Conservation (phyloP, 2,797 vertebrate genomes). For the Chloroceryle inda region DNA sequence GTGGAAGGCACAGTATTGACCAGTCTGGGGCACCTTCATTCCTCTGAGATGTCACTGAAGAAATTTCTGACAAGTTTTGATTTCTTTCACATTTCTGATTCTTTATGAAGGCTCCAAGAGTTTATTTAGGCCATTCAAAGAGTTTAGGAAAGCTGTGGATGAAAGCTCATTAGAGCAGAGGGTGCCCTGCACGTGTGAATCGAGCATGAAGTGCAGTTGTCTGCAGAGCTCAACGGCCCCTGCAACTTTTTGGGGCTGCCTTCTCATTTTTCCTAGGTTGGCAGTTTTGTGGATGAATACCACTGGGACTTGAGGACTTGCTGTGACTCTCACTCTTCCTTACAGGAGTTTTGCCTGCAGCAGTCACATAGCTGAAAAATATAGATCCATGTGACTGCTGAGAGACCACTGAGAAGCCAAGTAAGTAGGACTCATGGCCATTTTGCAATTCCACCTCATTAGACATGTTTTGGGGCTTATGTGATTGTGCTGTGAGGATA, state of each 20-base stretch:
- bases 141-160: not conserved
- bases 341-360: conserved; percentile 84
- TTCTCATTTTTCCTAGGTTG: conserved; percentile 74
- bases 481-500: conserved; percentile 84
- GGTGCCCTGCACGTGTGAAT: not conserved
- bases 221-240: conserved; percentile 45
- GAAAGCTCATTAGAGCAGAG: not conserved
- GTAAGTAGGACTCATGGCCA: conserved; percentile 78
- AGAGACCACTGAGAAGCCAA: conserved; percentile 77
- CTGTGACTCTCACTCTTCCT: conserved; percentile 71
- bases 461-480: conserved; percentile 84
- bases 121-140: not conserved
- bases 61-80: not conserved
- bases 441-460: conserved; percentile 88
- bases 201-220: not conserved
- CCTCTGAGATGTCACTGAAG: not conserved
- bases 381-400: conserved; percentile 78
- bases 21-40: not conserved
- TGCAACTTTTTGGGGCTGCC: not conserved
- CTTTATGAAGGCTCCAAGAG: not conserved
- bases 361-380: conserved; percentile 82
- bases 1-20: not conserved
- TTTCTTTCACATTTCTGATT: not conserved
- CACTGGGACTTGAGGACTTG: conserved; percentile 74
- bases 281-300: conserved; percentile 76